A percentile compares a stretch with the other conserved stretches of the same genome.
These are phyloP conservation scores for Drosophila gunungcola DNA, from an alignment of 1,140 invertebrate genomes.

Conservation along the genomic window DNA sequence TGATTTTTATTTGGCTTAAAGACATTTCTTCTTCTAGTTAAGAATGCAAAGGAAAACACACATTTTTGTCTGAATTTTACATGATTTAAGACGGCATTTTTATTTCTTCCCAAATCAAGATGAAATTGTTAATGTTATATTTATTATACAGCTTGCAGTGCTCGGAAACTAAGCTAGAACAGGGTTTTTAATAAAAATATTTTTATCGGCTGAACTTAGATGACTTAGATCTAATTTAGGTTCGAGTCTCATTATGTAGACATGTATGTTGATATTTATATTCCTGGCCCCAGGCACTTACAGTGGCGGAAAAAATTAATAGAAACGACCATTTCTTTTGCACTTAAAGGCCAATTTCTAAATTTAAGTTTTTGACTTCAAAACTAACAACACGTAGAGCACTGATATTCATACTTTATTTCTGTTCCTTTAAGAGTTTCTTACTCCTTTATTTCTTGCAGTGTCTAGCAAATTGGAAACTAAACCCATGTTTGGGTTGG, in stretches of 20 bases:
- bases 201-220: slow-evolving; percentile 34
- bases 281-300: not conserved
- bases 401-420: too few species aligned
- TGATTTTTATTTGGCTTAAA: too few species aligned
- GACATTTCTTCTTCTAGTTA: not conserved
- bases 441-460: too few species aligned
- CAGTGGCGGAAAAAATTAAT: too few species aligned
- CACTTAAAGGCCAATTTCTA: too few species aligned
- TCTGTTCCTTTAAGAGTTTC: too few species aligned
- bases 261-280: not conserved
- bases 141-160: slow-evolving; percentile 67
- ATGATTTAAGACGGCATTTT: slow-evolving; percentile 69
- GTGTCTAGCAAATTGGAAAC: too few species aligned
- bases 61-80: slow-evolving; percentile 8
- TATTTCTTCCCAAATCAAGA: slow-evolving; percentile 64
- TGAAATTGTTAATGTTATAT: slow-evolving; percentile 45
- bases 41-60: not conserved
- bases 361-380: too few species aligned
- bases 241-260: slow-evolving; percentile 16
- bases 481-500: too few species aligned
- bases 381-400: too few species aligned
- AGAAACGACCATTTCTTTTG: too few species aligned
- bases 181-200: slow-evolving; percentile 32
- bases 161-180: slow-evolving; percentile 59
- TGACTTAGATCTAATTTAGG: slow-evolving; percentile 35